Base-by-base conservation (phyloP, 2,797 vertebrate genomes). In the Serranus cabrilla region DNA sequence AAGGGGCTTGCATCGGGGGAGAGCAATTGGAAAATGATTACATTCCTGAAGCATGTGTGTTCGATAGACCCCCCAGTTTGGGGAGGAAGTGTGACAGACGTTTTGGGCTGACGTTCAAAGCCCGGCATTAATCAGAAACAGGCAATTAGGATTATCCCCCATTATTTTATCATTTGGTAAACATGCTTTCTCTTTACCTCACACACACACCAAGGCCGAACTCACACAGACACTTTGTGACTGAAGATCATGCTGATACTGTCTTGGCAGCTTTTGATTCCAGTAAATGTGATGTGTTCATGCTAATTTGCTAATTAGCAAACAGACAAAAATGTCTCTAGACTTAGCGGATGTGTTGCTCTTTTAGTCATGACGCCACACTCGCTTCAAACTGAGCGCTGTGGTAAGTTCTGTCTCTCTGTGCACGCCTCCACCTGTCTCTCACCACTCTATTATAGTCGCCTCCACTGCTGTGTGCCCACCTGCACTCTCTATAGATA, bases 21-120 rank as follows among this genome's bases (percentile, higher is more conserved):
- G 13, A 65, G 71, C 64, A 72, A 70, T 85, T 90, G 85, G 78
- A 87, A 89, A 88, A 82, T 84, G 56, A 87, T 87, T 88, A 85
- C 92, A 92, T 93, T 92, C 92, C 85, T 82, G 69, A 68, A 80
- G 87, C 90, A 93, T 90, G 54, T 92, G 93, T 91, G 89, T 82
- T 89, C 55, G 55, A 89, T 78, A 90, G 91, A 94, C 92, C 92
- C 91, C 93, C 93, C 91, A 92, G 88, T 74, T 73, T 52, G 83
- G 68, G 74, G 74, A 89, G 90, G 90, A 93, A 93, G 88, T 87
- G 82, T 84, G 90, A 92, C 85, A 89, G 86, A 88, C 88, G 21
- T 85, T 82, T 86, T 64, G 87, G 91, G 88, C 86, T 70, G 16
- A 27, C 11, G 59, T 87, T 92, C 87, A 91, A 91, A 91, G 87